These are phyloP conservation scores for Pristis pectinata DNA, from an alignment of 2,797 vertebrate species.

Conservation along the genomic window DNA sequence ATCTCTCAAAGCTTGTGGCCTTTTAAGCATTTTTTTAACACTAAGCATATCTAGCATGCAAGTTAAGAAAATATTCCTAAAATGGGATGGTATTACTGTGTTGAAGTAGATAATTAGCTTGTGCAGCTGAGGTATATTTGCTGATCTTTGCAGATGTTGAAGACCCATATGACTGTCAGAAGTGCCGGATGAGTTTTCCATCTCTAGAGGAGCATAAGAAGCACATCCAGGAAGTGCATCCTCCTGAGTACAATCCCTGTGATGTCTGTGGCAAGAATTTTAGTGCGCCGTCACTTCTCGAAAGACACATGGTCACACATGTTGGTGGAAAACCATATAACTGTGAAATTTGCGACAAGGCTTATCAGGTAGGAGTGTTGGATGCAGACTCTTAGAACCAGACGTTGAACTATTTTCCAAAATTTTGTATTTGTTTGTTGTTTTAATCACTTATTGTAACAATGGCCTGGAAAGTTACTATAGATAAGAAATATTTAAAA, in stretches of 20 bases:
- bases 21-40: neutral
- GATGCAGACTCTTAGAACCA: neutral
- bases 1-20: neutral
- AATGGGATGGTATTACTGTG: neutral
- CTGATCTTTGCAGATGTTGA: constrained; percentile 59
- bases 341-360: constrained; percentile 80
- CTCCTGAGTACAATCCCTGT: constrained; percentile 76
- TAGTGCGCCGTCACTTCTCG: constrained; percentile 65
- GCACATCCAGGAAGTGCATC: constrained; percentile 73
- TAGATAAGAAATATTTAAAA: neutral
- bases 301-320: constrained; percentile 69
- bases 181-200: constrained; percentile 79
- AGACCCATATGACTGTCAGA: constrained; percentile 80
- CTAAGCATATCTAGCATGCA: neutral
- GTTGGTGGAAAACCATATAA: constrained; percentile 72
- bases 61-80: neutral
- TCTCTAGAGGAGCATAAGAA: constrained; percentile 72
- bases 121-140: neutral
- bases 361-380: constrained; percentile 68
- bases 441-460: neutral
- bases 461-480: neutral
- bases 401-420: neutral
- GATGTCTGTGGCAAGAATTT: constrained; percentile 71
- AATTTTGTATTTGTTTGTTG: neutral
- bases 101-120: neutral